Evolutionary conservation across 2,113 vertebrate genomes (phyloP).

Genomic region (Lophura nycthemera): DNA sequence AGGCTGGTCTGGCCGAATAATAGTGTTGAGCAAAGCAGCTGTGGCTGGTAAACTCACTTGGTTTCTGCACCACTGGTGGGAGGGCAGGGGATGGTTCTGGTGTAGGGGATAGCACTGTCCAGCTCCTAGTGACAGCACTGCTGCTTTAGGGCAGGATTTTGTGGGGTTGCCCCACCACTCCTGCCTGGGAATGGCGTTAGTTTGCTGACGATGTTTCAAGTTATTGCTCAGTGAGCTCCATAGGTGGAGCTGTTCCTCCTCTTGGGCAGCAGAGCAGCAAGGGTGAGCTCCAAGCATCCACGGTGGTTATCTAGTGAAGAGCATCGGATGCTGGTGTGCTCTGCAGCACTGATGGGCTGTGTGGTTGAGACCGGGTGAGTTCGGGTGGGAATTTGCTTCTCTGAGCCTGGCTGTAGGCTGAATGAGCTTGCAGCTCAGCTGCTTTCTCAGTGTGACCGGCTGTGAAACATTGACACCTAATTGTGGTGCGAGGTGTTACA

Average conservation of each 20-base stretch:
- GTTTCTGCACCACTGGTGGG: accelerated
- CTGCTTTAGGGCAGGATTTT: accelerated
- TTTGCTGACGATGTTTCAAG: not conserved
- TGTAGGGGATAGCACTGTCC: accelerated
- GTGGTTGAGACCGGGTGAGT: accelerated
- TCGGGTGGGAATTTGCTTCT: not conserved
- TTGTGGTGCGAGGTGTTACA: accelerated
- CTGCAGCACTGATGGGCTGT: not conserved
- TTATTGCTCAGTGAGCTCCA: not conserved
- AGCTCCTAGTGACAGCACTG: accelerated
- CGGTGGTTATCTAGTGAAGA: accelerated
- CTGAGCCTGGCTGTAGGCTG: not conserved
- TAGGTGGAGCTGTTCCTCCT: not conserved
- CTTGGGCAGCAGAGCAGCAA: not conserved
- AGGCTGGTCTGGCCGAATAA: not conserved
- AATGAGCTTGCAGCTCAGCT: not conserved
- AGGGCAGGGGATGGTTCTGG: accelerated
- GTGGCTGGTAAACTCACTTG: not conserved
- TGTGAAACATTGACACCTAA: not conserved
- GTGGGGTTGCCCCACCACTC: not conserved
- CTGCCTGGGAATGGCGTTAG: not conserved
- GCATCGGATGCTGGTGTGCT: not conserved
- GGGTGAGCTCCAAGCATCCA: accelerated
- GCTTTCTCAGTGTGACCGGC: not conserved
- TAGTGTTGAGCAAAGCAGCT: not conserved